Base-by-base conservation (phyloP, 37 sponge, comb jelly and placozoan genomes). In the Bolinopsis microptera region DNA sequence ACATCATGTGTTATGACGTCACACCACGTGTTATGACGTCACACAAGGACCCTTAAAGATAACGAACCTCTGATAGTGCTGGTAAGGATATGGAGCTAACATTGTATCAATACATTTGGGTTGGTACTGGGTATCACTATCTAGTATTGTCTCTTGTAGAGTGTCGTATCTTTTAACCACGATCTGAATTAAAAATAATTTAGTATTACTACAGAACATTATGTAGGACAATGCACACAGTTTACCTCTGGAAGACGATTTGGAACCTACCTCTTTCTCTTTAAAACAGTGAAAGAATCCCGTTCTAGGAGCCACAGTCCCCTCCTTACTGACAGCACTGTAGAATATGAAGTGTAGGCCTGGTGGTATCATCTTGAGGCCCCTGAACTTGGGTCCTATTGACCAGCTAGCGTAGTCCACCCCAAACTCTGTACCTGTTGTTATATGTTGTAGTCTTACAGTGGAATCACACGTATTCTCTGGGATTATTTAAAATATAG, bases 291-390 rank as follows among this genome's bases (percentile, higher is more conserved):
- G 96, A 76, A 97, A 97, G 83, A 98, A 97, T 39, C 99, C 97
- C 27, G 96, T 96, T 68, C 97, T 93, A 32, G 98, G 97, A 92
- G 95, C 97, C 22, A 97, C 69, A 67, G 96, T 83, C 25, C 96
- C 97, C 35, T 97, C 93, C 35, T 69, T 96, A 69, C 93, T 94
- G 1, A 98, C 96, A 68, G 97, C 96, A 94, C 96, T 95, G 94
- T 95, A 98, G 80, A 93, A 96, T 0, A 98, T 67, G 92, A 96
- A 97, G 94, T 98, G 99, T 22, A 98, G 70, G 0, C 99, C 99
- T 8, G 96, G 95, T 2, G 99, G 99, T 31, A 98, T 97, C 99
- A 98, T 98, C 92, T 98, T 98, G n/a, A 98, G 94, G 16, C 99
- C 99, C 75, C 95, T 95, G 94, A 98, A 98, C 82, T 94, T 94